Conservation (phyloP, 2,888 invertebrate species). For the Drosophila barbarae region DNA sequence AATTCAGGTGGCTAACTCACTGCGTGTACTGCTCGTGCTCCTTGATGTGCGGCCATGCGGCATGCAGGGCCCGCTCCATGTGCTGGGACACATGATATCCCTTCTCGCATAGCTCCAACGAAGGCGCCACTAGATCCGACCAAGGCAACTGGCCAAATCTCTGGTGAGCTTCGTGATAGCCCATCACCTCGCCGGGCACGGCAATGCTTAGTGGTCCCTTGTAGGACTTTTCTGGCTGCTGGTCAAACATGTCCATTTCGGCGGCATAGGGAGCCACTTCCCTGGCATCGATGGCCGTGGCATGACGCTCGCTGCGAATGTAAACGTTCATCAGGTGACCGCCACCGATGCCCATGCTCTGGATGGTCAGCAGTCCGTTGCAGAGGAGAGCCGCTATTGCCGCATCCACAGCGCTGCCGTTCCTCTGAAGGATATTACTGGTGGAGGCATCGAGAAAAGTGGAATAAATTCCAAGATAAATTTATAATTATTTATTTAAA, state of each 20-base stretch:
- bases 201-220: slow-evolving; percentile 86
- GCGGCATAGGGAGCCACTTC: slow-evolving; percentile 87
- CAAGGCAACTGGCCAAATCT: slow-evolving; percentile 88
- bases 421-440: slow-evolving; percentile 74
- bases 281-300: slow-evolving; percentile 86
- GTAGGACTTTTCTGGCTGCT: slow-evolving; percentile 54
- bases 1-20: slow-evolving; percentile 67
- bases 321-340: slow-evolving; percentile 90
- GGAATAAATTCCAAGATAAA: no score
- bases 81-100: slow-evolving; percentile 84
- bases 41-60: slow-evolving; percentile 65
- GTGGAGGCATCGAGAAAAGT: no score
- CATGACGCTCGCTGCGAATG: slow-evolving; percentile 82
- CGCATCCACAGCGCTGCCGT: slow-evolving; percentile 91
- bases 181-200: slow-evolving; percentile 91
- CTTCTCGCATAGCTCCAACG: slow-evolving; percentile 83
- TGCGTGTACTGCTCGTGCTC: slow-evolving; percentile 78
- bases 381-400: slow-evolving; percentile 92
- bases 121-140: slow-evolving; percentile 84
- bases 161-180: slow-evolving; percentile 87
- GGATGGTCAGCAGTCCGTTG: slow-evolving; percentile 88
- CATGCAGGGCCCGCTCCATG: slow-evolving; percentile 81
- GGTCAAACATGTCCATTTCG: slow-evolving; percentile 75
- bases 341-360: slow-evolving; percentile 89
- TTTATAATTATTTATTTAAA: no score